Evolutionary conservation across 2,888 invertebrate genomes (phyloP).

Genomic region (Drosophila pseudotalamancana): DNA sequence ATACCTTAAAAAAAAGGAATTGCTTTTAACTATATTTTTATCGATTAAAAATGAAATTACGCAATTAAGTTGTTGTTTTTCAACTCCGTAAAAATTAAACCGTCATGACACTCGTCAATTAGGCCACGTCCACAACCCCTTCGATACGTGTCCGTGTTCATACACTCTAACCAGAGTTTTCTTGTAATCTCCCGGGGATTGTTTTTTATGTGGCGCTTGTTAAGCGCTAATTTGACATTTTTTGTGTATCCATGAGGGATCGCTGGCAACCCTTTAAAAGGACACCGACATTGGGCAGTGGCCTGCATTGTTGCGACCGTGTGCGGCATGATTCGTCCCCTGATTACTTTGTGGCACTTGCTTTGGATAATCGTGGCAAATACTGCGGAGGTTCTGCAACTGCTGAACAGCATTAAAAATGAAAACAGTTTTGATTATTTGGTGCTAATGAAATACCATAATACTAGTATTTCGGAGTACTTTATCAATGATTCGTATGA

Average conservation of each 20-base stretch:
- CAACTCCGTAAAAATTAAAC: too few relatives aligned
- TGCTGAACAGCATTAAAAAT: constrained; percentile 37
- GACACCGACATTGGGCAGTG: constrained; percentile 31
- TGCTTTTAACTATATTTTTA: too few relatives aligned
- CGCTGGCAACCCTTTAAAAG: constrained; percentile 58
- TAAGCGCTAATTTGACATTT: constrained; percentile 39
- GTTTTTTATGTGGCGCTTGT: neutral
- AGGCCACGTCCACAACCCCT: neutral
- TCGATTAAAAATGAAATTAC: neutral
- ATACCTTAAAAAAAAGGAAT: too few relatives aligned
- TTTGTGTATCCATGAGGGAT: neutral
- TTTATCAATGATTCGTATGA: neutral
- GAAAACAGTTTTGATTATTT: constrained; percentile 46
- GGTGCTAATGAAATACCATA: constrained; percentile 52
- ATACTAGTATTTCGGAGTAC: constrained; percentile 12
- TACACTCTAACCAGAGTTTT: neutral
- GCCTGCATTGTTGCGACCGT: constrained; percentile 40
- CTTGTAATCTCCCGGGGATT: constrained; percentile 1
- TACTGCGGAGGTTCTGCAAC: constrained; percentile 32
- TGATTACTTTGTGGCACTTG: constrained; percentile 19
- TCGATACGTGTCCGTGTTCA: too few relatives aligned
- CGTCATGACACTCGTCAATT: neutral
- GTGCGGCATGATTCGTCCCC: constrained; percentile 39
- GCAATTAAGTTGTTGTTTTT: neutral
- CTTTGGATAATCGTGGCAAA: neutral